A percentile compares a stretch with the other conserved stretches of the same genome.
Evolutionary conservation across 2,888 invertebrate genomes (phyloP).

Genomic region (Chrysolina oricalcia): DNA sequence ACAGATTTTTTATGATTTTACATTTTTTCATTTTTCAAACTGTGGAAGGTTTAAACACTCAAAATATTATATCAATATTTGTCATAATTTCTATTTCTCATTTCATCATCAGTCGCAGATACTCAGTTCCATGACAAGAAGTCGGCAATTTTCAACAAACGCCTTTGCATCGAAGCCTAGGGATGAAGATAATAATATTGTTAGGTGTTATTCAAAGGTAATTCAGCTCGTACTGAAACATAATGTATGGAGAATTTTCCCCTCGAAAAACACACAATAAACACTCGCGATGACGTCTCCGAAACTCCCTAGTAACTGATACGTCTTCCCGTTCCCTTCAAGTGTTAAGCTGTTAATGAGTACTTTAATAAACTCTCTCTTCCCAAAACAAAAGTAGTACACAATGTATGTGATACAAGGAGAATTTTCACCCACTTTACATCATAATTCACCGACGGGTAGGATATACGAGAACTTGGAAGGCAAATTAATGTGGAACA

Average conservation of each 20-base stretch:
- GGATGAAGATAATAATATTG: background rate
- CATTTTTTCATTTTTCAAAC: no score
- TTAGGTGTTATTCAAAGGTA: conserved; percentile 4
- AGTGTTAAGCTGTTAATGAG: conserved; percentile 66
- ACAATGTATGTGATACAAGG: conserved; percentile 36
- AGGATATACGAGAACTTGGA: conserved; percentile 57
- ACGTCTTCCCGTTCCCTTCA: conserved; percentile 59
- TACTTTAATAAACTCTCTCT: conserved; percentile 51
- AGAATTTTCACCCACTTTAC: conserved; percentile 53
- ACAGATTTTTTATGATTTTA: no score
- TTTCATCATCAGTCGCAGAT: no score
- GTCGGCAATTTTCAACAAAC: background rate
- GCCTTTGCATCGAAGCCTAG: background rate
- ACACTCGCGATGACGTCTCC: conserved; percentile 10
- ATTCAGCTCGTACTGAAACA: conserved; percentile 10
- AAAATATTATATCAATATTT: no score
- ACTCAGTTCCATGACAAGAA: background rate
- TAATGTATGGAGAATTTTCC: conserved; percentile 17
- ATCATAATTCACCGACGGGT: conserved; percentile 51
- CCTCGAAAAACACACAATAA: conserved; percentile 20
- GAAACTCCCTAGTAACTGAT: conserved; percentile 24
- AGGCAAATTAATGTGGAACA: conserved; percentile 58
- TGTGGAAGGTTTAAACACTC: no score
- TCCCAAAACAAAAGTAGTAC: conserved; percentile 38
- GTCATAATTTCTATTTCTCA: no score